Evolutionary conservation across 2,888 invertebrate genomes (phyloP), one percentile per base, ranked within the genome.

Genomic region (Gonocerus acuteangulatus): DNA sequence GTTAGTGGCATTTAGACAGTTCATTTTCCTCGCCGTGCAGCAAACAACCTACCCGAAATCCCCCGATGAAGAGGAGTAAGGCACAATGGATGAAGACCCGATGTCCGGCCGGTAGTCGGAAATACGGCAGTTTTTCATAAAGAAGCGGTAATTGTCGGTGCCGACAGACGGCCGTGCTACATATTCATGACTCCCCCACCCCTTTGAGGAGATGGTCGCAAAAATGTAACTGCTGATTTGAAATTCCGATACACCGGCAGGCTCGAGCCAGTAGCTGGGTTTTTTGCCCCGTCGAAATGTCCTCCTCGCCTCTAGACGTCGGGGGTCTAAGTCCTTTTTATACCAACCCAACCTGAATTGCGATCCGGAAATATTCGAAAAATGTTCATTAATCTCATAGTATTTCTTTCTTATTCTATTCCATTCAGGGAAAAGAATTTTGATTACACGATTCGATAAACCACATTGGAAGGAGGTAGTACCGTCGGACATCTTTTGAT

Each of bases 171-270:
- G 39, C 19, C 54, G 21, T 36, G 23, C 42, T 54, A 54, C 54
- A 54, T 54, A 54, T 54, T 54, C 54, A 54, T 54, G 54, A 54
- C 54, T 22, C 15, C 39, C 21, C 39, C 54, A 54, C 42, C 11
- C 32, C n/a, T n/a, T n/a, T n/a, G n/a, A 27, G 27, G 9, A 27
- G 16, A 21, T 2, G 13, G n/a, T n/a, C 23, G 32, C 47, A 58
- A 58, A 48, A 48, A 48, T 58, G 47, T 48, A 48, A 48, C 58
- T 58, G 48, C 47, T 47, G 58, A 58, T 58, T 58, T 58, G 58
- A 58, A 58, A 58, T 58, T 58, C 58, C 58, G 47, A 57, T 57
- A 44, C 19, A 27, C 58, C 18, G 15, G 48, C 27, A 34, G 58
- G 48, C 27, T 45, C 58, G 47, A 21, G 48, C 45, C 47, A 47